Base-by-base conservation (phyloP, 2,888 invertebrate genomes). In the Iselma pallidipennis region DNA sequence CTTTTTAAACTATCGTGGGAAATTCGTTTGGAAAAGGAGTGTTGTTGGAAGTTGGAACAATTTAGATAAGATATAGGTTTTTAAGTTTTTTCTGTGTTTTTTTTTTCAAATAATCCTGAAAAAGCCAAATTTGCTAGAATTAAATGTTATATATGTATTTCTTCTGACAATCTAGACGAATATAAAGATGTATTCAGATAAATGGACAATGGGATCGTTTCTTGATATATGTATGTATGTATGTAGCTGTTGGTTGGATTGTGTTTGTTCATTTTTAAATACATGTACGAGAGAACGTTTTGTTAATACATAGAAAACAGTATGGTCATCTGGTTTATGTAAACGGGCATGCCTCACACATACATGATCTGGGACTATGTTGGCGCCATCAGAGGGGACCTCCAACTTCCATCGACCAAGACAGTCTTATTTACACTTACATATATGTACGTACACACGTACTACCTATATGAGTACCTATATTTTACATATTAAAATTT, bases 311-410 rank as follows among this genome's bases (percentile, higher is more conserved):
- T 16, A 31, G 59, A 63, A 66, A 61, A 16, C 63, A 57, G 49
- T 57, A 37, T 51, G 73, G 73, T 73, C 73, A 73, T 73, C 72
- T 73, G 73, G 71, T 73, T 73, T 67, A 66, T 73, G 70, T 73
- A 56, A 57, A 31, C 28, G 45, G 25, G 21, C 45, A 21, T 33
- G 57, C 63, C 63, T 59, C 63, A 53, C 51, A 61, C 54, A 50
- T 42, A 33, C 29, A 53, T 12, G 49, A 56, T 49, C 52, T 26
- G 51, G 51, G 21, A 19, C 51, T 6, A 51, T 26, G 33, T 57
- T 57, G 57, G 57, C 57, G 57, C 57, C 57, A 57, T 51, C 37
- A 51, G 49, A 49, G 33, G 51, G 57, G 51, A 37, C 37, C 16
- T 9, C 37, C 16, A 37, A 37, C 16, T 37, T 37, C n/a, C n/a